Evolutionary conservation across 2,888 invertebrate genomes (phyloP).

Genomic region (Parnassius apollo): DNA sequence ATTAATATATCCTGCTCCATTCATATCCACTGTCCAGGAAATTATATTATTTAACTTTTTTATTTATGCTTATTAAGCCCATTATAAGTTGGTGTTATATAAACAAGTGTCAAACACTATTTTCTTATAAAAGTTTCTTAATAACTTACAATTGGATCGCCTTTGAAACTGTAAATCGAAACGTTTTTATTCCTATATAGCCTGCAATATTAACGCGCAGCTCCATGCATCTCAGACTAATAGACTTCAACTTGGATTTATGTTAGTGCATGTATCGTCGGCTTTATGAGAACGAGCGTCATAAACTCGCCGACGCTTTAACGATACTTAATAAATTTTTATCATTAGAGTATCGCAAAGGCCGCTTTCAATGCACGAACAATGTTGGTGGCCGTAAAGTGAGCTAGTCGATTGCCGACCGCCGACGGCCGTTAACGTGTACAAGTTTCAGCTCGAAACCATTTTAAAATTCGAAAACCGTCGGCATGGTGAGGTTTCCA

Average conservation of each 20-base stretch:
- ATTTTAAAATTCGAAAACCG: conserved; percentile 18
- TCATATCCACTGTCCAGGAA: no score
- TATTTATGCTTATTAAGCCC: no score
- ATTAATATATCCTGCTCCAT: no score
- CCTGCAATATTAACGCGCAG: conserved; percentile 36
- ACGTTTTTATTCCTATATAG: conserved; percentile 45
- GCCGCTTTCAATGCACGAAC: conserved; percentile 38
- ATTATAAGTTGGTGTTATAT: no score
- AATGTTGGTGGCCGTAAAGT: conserved; percentile 34
- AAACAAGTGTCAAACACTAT: no score
- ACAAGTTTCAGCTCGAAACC: not conserved
- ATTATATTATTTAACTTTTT: no score
- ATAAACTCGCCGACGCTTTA: conserved; percentile 66
- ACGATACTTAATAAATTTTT: conserved; percentile 74
- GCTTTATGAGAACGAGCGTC: conserved; percentile 65
- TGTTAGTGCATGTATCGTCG: conserved; percentile 58
- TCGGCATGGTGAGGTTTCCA: conserved; percentile 46
- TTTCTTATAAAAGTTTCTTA: no score
- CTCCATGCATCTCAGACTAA: conserved; percentile 81
- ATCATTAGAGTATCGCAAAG: conserved; percentile 59
- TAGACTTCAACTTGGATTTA: conserved; percentile 66
- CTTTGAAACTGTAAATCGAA: conserved; percentile 12
- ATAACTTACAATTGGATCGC: conserved; percentile 3
- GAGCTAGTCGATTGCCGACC: conserved; percentile 36
- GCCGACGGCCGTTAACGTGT: conserved; percentile 40